These are phyloP conservation scores for Stictocephala bisonia DNA, from an alignment of 2,888 invertebrate species.

Conservation along the genomic window DNA sequence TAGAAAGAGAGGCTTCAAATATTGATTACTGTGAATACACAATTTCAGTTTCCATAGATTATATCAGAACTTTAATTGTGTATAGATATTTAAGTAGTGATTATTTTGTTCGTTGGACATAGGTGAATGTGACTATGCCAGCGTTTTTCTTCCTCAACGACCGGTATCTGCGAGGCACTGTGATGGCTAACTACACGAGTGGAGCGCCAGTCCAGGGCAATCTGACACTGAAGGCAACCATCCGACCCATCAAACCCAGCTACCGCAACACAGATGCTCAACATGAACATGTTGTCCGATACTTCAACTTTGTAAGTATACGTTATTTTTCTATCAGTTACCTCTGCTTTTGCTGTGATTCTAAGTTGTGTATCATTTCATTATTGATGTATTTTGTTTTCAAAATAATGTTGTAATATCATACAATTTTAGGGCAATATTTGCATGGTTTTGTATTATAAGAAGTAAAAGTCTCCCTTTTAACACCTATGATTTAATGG, in stretches of 20 bases:
- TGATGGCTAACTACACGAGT: constrained; percentile 96
- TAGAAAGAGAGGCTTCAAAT: too few species aligned
- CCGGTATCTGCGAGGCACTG: constrained; percentile 82
- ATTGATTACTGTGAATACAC: not conserved
- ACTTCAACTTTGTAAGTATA: constrained; percentile 78
- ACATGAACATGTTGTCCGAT: constrained; percentile 72
- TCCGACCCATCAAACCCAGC: constrained; percentile 72
- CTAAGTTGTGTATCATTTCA: not conserved
- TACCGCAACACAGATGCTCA: constrained; percentile 61
- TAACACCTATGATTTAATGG: too few species aligned
- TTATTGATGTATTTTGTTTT: too few species aligned
- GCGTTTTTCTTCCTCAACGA: constrained; percentile 93
- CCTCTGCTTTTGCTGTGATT: not conserved
- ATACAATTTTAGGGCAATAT: too few species aligned
- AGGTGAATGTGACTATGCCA: constrained; percentile 95
- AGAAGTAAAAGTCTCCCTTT: too few species aligned
- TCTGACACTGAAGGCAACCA: constrained; percentile 83
- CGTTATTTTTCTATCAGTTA: not conserved
- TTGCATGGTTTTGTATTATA: too few species aligned
- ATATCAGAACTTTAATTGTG: too few species aligned
- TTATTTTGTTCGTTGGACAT: too few species aligned
- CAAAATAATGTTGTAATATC: too few species aligned
- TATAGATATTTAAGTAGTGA: too few species aligned
- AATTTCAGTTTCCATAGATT: too few species aligned
- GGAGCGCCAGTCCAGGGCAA: constrained; percentile 92